phyloP scores from a whole-genome alignment of 2,888 invertebrate species.

The Cerastoderma edule region DNA sequence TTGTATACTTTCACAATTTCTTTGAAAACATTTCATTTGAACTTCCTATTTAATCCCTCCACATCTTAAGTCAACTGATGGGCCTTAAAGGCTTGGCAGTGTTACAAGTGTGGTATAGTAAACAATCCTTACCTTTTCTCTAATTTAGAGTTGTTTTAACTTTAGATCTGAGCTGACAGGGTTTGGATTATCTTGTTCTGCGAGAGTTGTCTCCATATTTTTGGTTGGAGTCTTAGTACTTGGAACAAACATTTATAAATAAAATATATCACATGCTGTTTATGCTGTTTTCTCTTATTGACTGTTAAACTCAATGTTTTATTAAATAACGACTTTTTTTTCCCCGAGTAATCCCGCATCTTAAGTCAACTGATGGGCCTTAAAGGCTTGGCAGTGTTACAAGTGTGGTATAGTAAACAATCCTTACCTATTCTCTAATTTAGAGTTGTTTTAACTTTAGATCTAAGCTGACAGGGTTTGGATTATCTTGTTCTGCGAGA shows the following conservation, averaged over 20 bases:
- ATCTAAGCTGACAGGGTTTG: slow-evolving; percentile 18
- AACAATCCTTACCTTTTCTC: slow-evolving; percentile 33
- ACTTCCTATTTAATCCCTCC: too few relatives aligned
- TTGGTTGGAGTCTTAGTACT: slow-evolving; percentile 35
- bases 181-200: slow-evolving; percentile 25
- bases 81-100: slow-evolving; percentile 33
- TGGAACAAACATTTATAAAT: slow-evolving; percentile 37
- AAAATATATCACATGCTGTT: slow-evolving; percentile 36
- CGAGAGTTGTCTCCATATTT: slow-evolving; percentile 42
- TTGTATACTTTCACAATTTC: too few relatives aligned
- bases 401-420: slow-evolving; percentile 62
- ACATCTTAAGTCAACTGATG: slow-evolving; percentile 63
- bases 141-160: slow-evolving; percentile 34
- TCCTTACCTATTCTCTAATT: slow-evolving; percentile 28
- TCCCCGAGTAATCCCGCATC: too few relatives aligned
- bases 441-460: slow-evolving; percentile 36
- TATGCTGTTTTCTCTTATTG: too few relatives aligned
- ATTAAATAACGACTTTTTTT: too few relatives aligned
- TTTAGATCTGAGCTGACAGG: slow-evolving; percentile 19
- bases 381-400: slow-evolving; percentile 56
- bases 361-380: slow-evolving; percentile 61
- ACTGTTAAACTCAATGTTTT: too few relatives aligned
- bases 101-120: slow-evolving; percentile 68
- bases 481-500: slow-evolving; percentile 35
- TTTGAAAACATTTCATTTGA: too few relatives aligned